A percentile compares a stretch with the other conserved stretches of the same genome.
phyloP scores from a whole-genome alignment of 2,113 vertebrate genomes.

The Cyanistes caeruleus region DNA sequence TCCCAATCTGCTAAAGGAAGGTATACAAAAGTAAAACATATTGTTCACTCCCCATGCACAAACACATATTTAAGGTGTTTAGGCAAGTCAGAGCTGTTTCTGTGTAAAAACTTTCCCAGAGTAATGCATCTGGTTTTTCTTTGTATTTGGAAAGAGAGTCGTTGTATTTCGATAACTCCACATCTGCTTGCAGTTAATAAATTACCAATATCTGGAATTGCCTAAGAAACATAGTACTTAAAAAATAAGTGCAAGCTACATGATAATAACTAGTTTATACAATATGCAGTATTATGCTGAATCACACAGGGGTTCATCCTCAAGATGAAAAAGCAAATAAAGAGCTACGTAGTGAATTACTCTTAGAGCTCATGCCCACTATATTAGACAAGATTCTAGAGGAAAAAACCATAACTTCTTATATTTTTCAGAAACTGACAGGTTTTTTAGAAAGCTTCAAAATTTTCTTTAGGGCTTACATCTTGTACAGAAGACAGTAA shows the following conservation, averaged over 20 bases:
- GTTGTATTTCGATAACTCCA: not conserved
- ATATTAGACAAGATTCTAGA: not conserved
- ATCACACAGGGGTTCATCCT: not conserved
- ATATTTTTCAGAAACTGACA: not conserved
- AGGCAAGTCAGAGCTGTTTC: not conserved
- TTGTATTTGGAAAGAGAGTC: not conserved
- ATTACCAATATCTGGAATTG: not conserved
- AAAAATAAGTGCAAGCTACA: not conserved
- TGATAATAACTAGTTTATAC: not conserved
- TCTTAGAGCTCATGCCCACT: not conserved
- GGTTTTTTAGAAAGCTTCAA: not conserved
- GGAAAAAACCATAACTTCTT: accelerated
- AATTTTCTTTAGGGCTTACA: not conserved
- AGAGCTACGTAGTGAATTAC: not conserved
- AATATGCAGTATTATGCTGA: not conserved
- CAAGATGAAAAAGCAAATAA: not conserved
- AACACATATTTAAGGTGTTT: not conserved
- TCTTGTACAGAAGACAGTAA: not conserved
- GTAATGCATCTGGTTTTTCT: not conserved
- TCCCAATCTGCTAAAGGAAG: not conserved
- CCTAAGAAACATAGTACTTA: not conserved
- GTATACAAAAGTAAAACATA: not conserved
- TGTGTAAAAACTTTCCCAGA: not conserved
- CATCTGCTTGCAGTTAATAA: not conserved
- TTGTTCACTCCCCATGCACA: not conserved